phyloP scores from a whole-genome alignment of 1,140 invertebrate genomes.

The Ridgeia piscesae region DNA sequence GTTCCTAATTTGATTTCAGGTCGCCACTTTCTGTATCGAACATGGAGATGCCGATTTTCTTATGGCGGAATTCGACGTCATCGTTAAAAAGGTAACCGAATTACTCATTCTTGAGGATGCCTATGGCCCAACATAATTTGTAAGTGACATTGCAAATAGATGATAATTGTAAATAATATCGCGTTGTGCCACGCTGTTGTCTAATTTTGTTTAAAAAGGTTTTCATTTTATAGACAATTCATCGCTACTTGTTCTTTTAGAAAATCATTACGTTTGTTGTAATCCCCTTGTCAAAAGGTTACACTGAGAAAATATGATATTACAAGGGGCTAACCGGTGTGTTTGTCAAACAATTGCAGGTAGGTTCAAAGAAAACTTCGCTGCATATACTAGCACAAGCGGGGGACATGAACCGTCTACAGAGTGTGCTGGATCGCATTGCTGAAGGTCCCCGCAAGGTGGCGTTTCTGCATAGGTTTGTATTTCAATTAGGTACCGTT shows the following conservation, averaged over 20 bases:
- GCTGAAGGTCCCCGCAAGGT: background rate
- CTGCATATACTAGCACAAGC: background rate
- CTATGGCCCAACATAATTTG: background rate
- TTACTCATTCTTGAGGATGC: background rate
- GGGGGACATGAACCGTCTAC: background rate
- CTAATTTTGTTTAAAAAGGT: too few species aligned
- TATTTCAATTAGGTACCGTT: background rate
- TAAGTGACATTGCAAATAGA: background rate
- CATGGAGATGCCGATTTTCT: background rate
- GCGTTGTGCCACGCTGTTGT: too few species aligned
- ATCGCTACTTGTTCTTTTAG: too few species aligned
- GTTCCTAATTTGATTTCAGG: background rate
- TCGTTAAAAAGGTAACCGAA: constrained; percentile 1
- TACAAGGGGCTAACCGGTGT: too few species aligned
- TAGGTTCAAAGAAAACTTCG: background rate
- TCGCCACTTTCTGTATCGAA: background rate
- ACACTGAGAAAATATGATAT: too few species aligned
- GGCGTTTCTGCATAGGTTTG: background rate
- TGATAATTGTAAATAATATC: too few species aligned
- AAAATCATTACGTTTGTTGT: too few species aligned
- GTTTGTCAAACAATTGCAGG: background rate
- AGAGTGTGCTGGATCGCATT: background rate
- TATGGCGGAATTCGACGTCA: background rate
- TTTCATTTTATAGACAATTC: too few species aligned
- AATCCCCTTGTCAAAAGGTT: too few species aligned